Percentiles rank a stretch among this genome's conserved stretches.
These are phyloP conservation scores for Diacarnus erythraeanus DNA, from an alignment of 37 sponge, comb jelly and placozoan species.

Conservation along the genomic window DNA sequence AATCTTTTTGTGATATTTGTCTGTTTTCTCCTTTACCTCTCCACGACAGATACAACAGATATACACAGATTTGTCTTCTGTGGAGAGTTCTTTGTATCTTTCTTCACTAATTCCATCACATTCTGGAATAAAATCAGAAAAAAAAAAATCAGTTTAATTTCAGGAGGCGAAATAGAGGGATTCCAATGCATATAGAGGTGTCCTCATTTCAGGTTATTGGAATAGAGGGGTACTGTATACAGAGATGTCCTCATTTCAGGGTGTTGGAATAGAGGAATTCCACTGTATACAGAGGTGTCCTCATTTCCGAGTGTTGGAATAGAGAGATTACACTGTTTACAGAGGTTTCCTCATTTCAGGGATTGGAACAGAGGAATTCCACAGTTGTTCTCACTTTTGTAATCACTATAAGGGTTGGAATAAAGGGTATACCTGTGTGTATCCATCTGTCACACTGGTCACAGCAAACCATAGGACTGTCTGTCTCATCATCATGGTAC, in stretches of 20 bases:
- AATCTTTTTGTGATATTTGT: slow-evolving; percentile 46
- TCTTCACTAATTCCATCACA: slow-evolving; percentile 35
- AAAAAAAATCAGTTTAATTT: not conserved
- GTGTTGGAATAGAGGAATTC: not conserved
- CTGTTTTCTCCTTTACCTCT: slow-evolving; percentile 25
- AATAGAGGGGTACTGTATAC: not conserved
- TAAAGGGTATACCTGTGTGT: slow-evolving; percentile 75
- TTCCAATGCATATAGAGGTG: not conserved
- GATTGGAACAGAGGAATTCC: too few species aligned
- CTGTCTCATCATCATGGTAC: slow-evolving; percentile 59
- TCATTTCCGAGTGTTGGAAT: too few species aligned
- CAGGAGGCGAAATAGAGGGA: not conserved
- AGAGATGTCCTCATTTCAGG: not conserved
- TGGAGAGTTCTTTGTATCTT: slow-evolving; percentile 30
- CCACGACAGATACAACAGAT: slow-evolving; percentile 57
- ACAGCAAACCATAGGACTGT: slow-evolving; percentile 75
- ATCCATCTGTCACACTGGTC: slow-evolving; percentile 74
- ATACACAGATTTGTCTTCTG: slow-evolving; percentile 23
- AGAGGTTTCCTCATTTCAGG: too few species aligned
- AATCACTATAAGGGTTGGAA: too few species aligned
- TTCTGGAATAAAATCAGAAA: slow-evolving; percentile 1
- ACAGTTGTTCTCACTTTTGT: too few species aligned
- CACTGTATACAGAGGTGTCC: not conserved
- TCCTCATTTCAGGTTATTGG: not conserved
- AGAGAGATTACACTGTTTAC: too few species aligned